Conservation (phyloP, 64 coral and sea anemone genomes). For the Porites australiensis region DNA sequence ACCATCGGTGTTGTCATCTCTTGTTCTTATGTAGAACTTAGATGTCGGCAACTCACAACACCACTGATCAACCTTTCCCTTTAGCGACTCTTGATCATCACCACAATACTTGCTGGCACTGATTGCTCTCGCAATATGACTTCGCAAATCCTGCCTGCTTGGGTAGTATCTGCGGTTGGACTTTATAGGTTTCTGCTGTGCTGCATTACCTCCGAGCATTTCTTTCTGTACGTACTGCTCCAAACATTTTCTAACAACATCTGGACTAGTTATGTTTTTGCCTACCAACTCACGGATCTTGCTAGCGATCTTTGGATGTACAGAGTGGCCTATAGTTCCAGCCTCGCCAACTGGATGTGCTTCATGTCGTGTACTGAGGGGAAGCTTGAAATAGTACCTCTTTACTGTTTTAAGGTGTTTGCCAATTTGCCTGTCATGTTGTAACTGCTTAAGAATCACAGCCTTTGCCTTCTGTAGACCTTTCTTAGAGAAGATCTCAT, state of each 20-base stretch:
- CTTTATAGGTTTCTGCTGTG: constrained; percentile 9
- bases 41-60: neutral
- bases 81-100: constrained; percentile 54
- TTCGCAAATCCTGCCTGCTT: constrained; percentile 38
- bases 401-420: neutral
- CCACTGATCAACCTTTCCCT: constrained; percentile 43
- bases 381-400: constrained; percentile 55
- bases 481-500: constrained; percentile 16
- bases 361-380: constrained; percentile 1
- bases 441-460: neutral
- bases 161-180: constrained; percentile 46
- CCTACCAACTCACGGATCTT: constrained; percentile 55
- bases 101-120: neutral
- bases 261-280: constrained; percentile 28
- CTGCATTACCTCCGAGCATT: constrained; percentile 18
- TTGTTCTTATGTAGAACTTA: constrained; percentile 16
- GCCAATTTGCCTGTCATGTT: neutral
- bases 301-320: constrained; percentile 8
- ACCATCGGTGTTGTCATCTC: neutral
- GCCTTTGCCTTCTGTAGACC: constrained; percentile 28
- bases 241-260: constrained; percentile 34
- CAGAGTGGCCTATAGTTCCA: constrained; percentile 18
- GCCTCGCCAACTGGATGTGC: constrained; percentile 33
- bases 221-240: constrained; percentile 37
- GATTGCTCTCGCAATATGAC: constrained; percentile 47